Percentiles rank a stretch among this genome's conserved stretches.
Evolutionary conservation across 2,888 invertebrate genomes (phyloP).

Genomic region (Athalia rosae): DNA sequence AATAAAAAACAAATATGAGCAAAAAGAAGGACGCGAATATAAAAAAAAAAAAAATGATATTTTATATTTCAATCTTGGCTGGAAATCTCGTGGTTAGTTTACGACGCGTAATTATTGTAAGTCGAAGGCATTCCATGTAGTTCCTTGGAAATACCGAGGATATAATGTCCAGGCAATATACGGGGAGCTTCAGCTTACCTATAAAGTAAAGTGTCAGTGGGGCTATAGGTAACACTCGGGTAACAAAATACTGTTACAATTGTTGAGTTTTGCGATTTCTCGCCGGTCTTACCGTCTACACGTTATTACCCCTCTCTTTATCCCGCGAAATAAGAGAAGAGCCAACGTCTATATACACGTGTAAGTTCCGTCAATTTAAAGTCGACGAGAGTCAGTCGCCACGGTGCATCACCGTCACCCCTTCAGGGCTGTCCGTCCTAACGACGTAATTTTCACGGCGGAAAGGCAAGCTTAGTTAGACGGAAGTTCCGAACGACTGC

Average conservation of each 20-base stretch:
- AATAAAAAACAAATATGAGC: neutral
- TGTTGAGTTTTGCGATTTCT: slow-evolving; percentile 3
- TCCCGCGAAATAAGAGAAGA: slow-evolving; percentile 2
- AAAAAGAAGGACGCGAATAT: neutral
- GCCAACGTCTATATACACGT: neutral
- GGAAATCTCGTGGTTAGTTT: slow-evolving; percentile 59
- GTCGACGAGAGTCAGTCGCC: too few species aligned
- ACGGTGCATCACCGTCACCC: too few species aligned
- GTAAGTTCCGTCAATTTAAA: too few species aligned
- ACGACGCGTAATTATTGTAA: slow-evolving; percentile 69
- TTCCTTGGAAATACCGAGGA: slow-evolving; percentile 62
- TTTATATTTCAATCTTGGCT: slow-evolving; percentile 68
- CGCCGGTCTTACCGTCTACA: neutral
- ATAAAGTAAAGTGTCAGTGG: slow-evolving; percentile 34
- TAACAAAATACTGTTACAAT: slow-evolving; percentile 32
- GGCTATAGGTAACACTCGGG: slow-evolving; percentile 30
- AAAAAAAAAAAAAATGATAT: slow-evolving; percentile 53
- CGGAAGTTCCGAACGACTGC: slow-evolving; percentile 38
- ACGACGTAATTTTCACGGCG: slow-evolving; percentile 36
- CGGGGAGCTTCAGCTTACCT: neutral
- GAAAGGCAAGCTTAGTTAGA: slow-evolving; percentile 28
- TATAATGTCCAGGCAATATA: slow-evolving; percentile 53
- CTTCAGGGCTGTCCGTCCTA: slow-evolving; percentile 11
- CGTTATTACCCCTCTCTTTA: neutral
- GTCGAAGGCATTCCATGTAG: slow-evolving; percentile 58